Conservation (phyloP, 1,140 invertebrate species). For the Pantala flavescens region DNA sequence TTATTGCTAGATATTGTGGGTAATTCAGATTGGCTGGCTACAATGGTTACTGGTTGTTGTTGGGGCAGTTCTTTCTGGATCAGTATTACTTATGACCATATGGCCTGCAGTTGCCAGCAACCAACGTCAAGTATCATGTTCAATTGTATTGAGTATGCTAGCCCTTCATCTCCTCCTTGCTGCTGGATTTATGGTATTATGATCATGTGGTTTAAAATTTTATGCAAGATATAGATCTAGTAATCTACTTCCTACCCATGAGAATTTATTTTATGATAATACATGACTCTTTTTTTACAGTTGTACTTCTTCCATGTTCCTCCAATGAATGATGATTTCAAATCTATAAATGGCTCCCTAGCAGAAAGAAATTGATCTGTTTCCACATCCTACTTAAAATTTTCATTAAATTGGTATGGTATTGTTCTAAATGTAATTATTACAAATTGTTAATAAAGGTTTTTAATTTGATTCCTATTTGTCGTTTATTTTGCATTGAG, state of each 20-base stretch:
- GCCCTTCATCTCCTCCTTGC: constrained; percentile 69
- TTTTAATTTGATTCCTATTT: too few relatives aligned
- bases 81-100: constrained; percentile 70
- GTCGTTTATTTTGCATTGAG: too few relatives aligned
- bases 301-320: constrained; percentile 5
- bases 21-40: constrained; percentile 69
- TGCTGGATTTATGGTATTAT: constrained; percentile 64
- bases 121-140: constrained; percentile 42
- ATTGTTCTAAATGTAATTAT: too few relatives aligned
- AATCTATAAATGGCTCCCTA: background rate
- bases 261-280: background rate
- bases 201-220: background rate
- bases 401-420: too few relatives aligned
- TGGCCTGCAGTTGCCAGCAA: constrained; percentile 60
- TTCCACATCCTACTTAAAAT: too few relatives aligned
- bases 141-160: constrained; percentile 55
- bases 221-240: background rate
- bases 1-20: constrained; percentile 60
- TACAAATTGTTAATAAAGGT: too few relatives aligned
- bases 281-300: background rate
- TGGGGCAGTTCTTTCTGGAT: constrained; percentile 70
- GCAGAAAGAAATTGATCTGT: too few relatives aligned
- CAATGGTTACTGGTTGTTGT: constrained; percentile 79
- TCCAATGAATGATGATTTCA: background rate
- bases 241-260: background rate